Conservation (phyloP, 2,888 invertebrate genomes). For the Danaus chrysippus region DNA sequence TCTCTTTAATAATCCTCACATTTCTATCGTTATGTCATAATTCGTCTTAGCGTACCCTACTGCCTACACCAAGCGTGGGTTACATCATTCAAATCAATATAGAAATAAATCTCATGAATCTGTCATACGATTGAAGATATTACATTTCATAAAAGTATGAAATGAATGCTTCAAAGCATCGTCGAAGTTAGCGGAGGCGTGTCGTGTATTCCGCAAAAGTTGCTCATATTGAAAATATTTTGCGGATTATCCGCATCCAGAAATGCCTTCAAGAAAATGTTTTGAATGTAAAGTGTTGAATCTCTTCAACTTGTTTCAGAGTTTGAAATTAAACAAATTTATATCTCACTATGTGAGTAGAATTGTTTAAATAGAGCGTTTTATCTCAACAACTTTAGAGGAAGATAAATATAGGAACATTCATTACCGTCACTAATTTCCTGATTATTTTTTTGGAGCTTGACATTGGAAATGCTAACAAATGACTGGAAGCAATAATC, state of each 20-base stretch:
- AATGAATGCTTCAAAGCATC: constrained; percentile 12
- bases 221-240: constrained; percentile 64
- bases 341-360: neutral
- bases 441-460: too few species aligned
- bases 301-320: constrained; percentile 16
- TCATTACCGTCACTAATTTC: too few species aligned
- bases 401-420: neutral
- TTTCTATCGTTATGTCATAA: neutral
- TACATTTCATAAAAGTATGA: constrained; percentile 17
- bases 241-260: constrained; percentile 46
- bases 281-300: constrained; percentile 26
- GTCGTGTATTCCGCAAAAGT: constrained; percentile 34
- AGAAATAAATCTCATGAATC: constrained; percentile 9
- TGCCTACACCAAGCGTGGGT: neutral
- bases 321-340: constrained; percentile 12
- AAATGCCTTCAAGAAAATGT: constrained; percentile 23
- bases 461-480: neutral
- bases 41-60: neutral
- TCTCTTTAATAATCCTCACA: too few species aligned
- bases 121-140: constrained; percentile 14
- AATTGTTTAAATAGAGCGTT: neutral
- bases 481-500: neutral
- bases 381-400: neutral
- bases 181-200: constrained; percentile 11
- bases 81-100: constrained; percentile 5